Conservation (phyloP, 2,888 invertebrate species). For the Julus scandinavius region DNA sequence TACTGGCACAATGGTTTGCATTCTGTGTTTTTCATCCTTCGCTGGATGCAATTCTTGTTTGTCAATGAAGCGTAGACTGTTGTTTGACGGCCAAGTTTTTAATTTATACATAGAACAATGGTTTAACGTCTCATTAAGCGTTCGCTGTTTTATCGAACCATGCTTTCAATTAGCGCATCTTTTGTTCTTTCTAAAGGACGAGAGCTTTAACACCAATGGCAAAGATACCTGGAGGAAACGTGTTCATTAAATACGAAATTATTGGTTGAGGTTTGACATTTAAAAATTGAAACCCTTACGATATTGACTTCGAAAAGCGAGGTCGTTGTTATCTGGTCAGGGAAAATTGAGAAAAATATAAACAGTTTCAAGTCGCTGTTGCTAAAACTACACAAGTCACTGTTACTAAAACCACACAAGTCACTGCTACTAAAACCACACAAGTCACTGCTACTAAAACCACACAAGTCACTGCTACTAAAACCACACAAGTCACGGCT, state of each 20-base stretch:
- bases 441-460: too few relatives aligned
- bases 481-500: too few relatives aligned
- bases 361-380: too few relatives aligned
- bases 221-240: neutral
- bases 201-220: neutral
- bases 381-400: too few relatives aligned
- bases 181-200: neutral
- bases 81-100: neutral
- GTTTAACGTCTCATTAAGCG: conserved; percentile 39
- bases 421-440: too few relatives aligned
- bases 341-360: too few relatives aligned
- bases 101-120: conserved; percentile 5
- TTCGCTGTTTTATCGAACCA: neutral
- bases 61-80: conserved; percentile 12
- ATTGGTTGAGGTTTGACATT: neutral
- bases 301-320: too few relatives aligned
- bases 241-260: neutral
- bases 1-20: conserved; percentile 15
- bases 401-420: too few relatives aligned
- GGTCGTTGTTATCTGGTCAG: too few relatives aligned
- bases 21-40: neutral
- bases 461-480: too few relatives aligned
- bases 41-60: neutral
- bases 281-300: neutral
- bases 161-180: neutral